Conservation (phyloP, 2,888 invertebrate genomes). For the Synergus umbraculus region DNA sequence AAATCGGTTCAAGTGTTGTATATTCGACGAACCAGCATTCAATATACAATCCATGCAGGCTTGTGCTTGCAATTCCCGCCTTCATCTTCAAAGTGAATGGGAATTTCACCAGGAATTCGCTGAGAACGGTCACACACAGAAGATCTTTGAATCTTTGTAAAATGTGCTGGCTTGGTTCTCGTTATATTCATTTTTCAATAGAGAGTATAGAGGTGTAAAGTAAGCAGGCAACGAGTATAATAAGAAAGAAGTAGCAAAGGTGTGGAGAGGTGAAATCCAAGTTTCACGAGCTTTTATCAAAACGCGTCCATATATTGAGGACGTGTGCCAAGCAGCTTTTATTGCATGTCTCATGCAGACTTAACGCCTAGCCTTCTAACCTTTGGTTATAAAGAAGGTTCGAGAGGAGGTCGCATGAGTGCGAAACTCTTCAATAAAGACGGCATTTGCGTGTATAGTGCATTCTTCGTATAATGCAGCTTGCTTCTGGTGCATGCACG, state of each 20-base stretch:
- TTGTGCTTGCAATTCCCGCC: conserved; percentile 7
- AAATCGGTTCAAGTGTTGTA: conserved; percentile 3
- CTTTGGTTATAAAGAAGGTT: conserved; percentile 40
- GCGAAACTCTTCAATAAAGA: conserved; percentile 60
- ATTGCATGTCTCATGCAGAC: conserved; percentile 51
- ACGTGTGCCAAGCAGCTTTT: conserved; percentile 49
- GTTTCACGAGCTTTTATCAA: conserved; percentile 46
- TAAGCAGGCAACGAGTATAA: neutral
- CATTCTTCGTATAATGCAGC: conserved; percentile 66
- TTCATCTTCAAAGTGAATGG: conserved; percentile 12
- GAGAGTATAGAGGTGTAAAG: neutral
- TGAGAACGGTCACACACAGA: conserved; percentile 6
- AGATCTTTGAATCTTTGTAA: conserved; percentile 8
- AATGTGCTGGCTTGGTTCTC: neutral
- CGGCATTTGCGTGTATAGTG: conserved; percentile 67
- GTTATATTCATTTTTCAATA: conserved; percentile 39
- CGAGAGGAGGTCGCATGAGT: conserved; percentile 41
- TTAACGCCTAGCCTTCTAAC: conserved; percentile 31
- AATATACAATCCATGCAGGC: neutral
- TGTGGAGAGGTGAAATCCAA: conserved; percentile 6
- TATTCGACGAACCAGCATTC: conserved; percentile 1
- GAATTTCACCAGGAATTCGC: neutral
- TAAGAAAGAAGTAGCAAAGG: conserved; percentile 10
- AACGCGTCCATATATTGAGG: conserved; percentile 40
- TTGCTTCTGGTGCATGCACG: conserved; percentile 39